These are phyloP conservation scores for Chiloscyllium plagiosum DNA, from an alignment of 2,113 vertebrate species.

Conservation along the genomic window DNA sequence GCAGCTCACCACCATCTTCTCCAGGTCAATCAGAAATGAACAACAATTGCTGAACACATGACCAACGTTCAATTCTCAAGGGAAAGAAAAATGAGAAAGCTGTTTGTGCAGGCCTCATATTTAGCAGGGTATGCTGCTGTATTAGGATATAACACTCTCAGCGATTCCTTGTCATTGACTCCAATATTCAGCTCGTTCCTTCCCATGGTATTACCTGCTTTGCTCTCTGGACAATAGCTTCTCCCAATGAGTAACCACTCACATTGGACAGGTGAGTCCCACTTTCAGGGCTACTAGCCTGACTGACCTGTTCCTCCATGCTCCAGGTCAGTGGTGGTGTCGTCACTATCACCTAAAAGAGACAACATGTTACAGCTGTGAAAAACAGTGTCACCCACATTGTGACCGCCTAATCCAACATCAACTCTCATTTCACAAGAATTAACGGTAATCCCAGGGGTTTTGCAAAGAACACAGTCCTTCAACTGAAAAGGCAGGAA, in stretches of 20 bases:
- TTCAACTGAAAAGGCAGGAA: not conserved
- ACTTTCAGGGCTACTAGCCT: conserved; percentile 43
- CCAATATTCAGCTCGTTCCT: not conserved
- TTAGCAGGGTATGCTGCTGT: too few relatives aligned
- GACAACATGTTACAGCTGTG: not conserved
- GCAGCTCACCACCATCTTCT: not conserved
- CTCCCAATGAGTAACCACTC: conserved; percentile 49
- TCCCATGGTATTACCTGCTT: conserved; percentile 43
- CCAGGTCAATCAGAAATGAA: too few relatives aligned
- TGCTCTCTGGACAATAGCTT: conserved; percentile 41
- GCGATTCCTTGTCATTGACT: too few relatives aligned
- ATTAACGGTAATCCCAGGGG: not conserved
- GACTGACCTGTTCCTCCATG: conserved; percentile 41
- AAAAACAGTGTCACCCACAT: not conserved
- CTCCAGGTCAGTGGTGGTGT: conserved; percentile 31
- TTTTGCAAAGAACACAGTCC: not conserved
- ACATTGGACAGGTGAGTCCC: conserved; percentile 42
- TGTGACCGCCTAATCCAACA: too few relatives aligned
- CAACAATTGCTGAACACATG: not conserved
- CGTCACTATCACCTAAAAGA: conserved; percentile 43
- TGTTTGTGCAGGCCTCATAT: not conserved
- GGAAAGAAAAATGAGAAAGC: not conserved
- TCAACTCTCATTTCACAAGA: not conserved
- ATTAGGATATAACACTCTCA: too few relatives aligned
- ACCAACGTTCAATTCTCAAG: not conserved